These are phyloP conservation scores for Orchesella cincta DNA, from an alignment of 1,140 invertebrate species.

Conservation along the genomic window DNA sequence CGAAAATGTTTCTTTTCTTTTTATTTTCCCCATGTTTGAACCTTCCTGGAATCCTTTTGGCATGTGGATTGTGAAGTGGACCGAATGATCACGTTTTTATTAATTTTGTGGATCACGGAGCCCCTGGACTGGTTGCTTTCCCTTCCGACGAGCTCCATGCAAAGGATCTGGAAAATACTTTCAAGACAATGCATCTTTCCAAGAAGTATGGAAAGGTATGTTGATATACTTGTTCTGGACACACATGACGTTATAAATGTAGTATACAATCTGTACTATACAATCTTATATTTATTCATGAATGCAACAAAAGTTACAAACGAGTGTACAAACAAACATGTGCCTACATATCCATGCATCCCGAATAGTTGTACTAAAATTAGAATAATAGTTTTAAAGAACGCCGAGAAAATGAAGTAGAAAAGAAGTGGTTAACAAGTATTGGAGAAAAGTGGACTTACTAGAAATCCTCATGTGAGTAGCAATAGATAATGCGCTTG, in stretches of 20 bases:
- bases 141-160: constrained; percentile 56
- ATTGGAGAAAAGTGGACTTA: too few relatives aligned
- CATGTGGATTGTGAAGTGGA: constrained; percentile 56
- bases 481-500: too few relatives aligned
- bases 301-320: too few relatives aligned
- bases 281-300: too few relatives aligned
- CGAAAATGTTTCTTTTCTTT: not conserved
- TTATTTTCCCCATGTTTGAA: not conserved
- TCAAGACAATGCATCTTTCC: constrained; percentile 59
- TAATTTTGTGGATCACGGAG: constrained; percentile 69
- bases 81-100: constrained; percentile 67
- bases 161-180: constrained; percentile 53
- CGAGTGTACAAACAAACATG: too few relatives aligned
- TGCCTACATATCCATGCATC: too few relatives aligned
- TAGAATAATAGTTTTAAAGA: too few relatives aligned
- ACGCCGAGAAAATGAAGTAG: not conserved
- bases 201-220: constrained; percentile 58
- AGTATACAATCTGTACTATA: too few relatives aligned
- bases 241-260: not conserved
- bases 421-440: not conserved
- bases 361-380: too few relatives aligned
- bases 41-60: constrained; percentile 8
- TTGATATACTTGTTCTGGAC: not conserved
- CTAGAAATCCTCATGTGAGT: too few relatives aligned
- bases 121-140: constrained; percentile 64